Base-by-base conservation (phyloP, 2,797 vertebrate genomes). In the Heteromormyrus szaboi region DNA sequence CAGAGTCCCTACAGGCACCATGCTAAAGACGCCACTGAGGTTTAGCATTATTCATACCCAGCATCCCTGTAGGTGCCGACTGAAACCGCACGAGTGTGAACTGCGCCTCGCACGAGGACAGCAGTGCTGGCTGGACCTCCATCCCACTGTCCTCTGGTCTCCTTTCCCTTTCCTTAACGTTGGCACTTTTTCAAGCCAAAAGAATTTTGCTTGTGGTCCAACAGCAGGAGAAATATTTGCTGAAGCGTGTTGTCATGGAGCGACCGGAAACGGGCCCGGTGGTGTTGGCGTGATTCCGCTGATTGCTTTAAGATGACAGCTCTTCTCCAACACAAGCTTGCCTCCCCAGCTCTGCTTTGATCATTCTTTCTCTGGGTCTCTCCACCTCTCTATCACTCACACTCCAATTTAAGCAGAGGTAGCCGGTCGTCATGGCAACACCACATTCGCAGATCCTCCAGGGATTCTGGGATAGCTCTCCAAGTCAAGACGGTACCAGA, bases 341-440 rank as follows among this genome's bases (percentile, higher is more conserved):
- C 62, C 62, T 90, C 37, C 85, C 56, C 87, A 62, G 25, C 87
- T 89, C 2, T 89, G 44, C 86, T 90, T 89, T 89, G 85, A 90
- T 90, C 91, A 89, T 72, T 89, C 84, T 88, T 89, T 90, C 68
- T 48, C 81, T 41, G 84, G 89, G 87, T 76, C 87, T 62, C 88
- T 88, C 88, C 53, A 68, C 79, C 86, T 89, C 25, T 53, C 86
- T 59, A 90, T 89, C 90, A 89, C 90, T 92, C 85, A 25, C 89
- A 46, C 89, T 93, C 91, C 89, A 91, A 90, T 91, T 92, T 91
- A 89, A 90, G 91, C 90, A 91, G 88, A 90, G 92, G 90, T 91
- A 93, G 90, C 88, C 33, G 48, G 93, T 93, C 65, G 93, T 91
- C 93, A 93, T 93, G 88, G 92, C 92, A 93, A 93, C 93, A 92